A percentile compares a stretch with the other conserved stretches of the same genome.
These are phyloP conservation scores for Drosophila austrosaltans DNA, from an alignment of 2,888 invertebrate genomes.

Conservation along the genomic window DNA sequence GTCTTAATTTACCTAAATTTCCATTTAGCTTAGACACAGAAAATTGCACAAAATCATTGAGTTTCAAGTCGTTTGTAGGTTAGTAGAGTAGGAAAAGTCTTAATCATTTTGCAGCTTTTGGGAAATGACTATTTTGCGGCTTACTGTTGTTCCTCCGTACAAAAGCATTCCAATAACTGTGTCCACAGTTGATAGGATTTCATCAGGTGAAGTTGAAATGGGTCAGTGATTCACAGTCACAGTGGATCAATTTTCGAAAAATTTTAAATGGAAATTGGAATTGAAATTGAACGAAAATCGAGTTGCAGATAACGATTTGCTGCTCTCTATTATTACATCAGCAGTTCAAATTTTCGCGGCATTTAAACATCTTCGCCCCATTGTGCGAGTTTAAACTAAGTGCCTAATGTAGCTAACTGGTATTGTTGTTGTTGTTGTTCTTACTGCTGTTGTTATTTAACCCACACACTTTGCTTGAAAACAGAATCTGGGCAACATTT, in stretches of 20 bases:
- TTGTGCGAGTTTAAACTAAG: background rate
- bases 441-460: background rate
- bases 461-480: background rate
- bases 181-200: conserved; percentile 3
- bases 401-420: conserved; percentile 10
- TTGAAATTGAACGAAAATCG: background rate
- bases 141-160: conserved; percentile 1
- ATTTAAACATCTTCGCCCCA: background rate
- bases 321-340: no score
- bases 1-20: conserved; percentile 3
- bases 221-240: background rate
- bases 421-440: background rate
- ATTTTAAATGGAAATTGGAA: background rate
- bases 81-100: conserved; percentile 2
- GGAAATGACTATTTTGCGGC: conserved; percentile 13
- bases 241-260: background rate
- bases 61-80: background rate
- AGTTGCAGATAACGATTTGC: no score
- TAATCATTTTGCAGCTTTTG: conserved; percentile 10
- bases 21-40: conserved; percentile 6
- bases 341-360: no score
- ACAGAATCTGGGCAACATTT: conserved; percentile 21
- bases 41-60: conserved; percentile 9
- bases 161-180: background rate
- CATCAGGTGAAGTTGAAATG: background rate